Conservation (phyloP, 2,113 vertebrate genomes). For the Xenopus laevis region DNA sequence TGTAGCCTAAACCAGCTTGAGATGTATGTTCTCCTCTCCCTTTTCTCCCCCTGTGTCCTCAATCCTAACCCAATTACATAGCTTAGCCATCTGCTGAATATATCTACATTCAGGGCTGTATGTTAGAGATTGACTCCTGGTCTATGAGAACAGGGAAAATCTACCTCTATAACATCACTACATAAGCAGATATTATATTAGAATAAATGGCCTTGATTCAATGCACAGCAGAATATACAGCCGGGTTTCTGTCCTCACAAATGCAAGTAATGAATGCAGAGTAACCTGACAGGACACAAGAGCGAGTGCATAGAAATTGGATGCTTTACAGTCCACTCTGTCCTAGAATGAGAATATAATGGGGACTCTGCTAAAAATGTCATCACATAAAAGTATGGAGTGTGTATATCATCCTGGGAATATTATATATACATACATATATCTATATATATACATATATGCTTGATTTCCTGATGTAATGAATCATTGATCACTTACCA, state of each 20-base stretch:
- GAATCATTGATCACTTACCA: slow-evolving; percentile 4
- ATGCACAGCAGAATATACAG: no score
- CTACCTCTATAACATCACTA: no score
- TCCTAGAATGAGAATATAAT: not conserved
- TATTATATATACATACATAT: no score
- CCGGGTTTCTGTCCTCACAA: not conserved
- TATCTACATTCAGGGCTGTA: not conserved
- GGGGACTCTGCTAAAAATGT: not conserved
- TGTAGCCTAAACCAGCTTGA: no score
- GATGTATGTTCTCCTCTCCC: no score
- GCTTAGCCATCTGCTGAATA: slow-evolving; percentile 10
- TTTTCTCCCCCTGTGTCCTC: not conserved
- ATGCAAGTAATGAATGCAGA: not conserved
- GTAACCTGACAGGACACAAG: not conserved
- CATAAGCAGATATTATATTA: no score
- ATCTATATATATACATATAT: not conserved
- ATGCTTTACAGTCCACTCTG: not conserved
- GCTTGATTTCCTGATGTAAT: not conserved
- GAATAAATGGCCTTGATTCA: no score
- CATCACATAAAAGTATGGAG: not conserved
- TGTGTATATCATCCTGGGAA: not conserved
- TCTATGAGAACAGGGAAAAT: no score
- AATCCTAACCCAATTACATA: slow-evolving; percentile 1
- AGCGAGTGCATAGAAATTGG: not conserved
- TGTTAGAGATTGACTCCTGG: no score